These are phyloP conservation scores for Toxonevra muliebris DNA, from an alignment of 2,888 invertebrate genomes.

Conservation along the genomic window DNA sequence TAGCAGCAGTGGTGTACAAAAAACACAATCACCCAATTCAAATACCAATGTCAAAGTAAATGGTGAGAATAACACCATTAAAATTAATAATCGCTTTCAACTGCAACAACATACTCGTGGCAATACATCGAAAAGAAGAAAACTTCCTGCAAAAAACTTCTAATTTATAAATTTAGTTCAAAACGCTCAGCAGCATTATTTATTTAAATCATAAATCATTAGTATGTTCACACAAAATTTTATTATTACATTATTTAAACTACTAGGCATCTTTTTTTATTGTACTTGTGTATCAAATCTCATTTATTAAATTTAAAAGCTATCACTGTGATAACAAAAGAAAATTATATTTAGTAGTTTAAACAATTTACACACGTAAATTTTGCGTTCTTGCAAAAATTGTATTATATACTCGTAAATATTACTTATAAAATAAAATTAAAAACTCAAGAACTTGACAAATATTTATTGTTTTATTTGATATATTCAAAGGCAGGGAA, in stretches of 20 bases:
- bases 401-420: not conserved
- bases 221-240: too few relatives aligned
- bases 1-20: too few relatives aligned
- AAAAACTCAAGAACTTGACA: too few relatives aligned
- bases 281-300: conserved; percentile 21
- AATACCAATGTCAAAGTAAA: too few relatives aligned
- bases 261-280: not conserved
- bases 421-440: too few relatives aligned
- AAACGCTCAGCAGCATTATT: conserved; percentile 16
- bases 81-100: not conserved
- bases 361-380: not conserved
- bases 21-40: too few relatives aligned
- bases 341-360: not conserved
- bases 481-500: too few relatives aligned
- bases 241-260: too few relatives aligned
- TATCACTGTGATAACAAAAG: conserved; percentile 33
- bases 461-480: too few relatives aligned
- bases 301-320: conserved; percentile 8
- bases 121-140: not conserved
- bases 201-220: not conserved
- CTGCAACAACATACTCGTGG: not conserved
- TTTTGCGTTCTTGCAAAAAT: not conserved
- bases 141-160: not conserved
- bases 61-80: too few relatives aligned
- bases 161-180: not conserved